A percentile compares a stretch with the other conserved stretches of the same genome.
phyloP scores from a whole-genome alignment of 2,888 invertebrate genomes.

The Lasioglossum villosulum region DNA sequence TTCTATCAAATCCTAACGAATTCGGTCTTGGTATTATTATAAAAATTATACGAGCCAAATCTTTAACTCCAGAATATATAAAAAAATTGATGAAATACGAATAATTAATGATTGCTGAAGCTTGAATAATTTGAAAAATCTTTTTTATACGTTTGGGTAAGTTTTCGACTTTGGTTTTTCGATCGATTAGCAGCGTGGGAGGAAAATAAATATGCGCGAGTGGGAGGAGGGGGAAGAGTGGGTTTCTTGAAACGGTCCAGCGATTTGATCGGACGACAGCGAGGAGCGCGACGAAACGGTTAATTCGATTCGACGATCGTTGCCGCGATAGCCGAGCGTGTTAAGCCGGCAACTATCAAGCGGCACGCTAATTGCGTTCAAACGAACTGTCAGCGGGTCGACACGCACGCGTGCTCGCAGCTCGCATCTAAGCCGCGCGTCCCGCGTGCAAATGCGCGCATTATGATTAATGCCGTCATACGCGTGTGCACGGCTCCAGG shows the following conservation, averaged over 20 bases:
- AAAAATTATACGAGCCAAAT: too few relatives aligned
- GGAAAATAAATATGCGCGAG: not conserved
- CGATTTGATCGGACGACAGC: constrained; percentile 20
- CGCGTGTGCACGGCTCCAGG: constrained; percentile 56
- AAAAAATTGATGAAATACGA: too few relatives aligned
- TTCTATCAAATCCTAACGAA: not conserved
- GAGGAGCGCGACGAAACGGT: constrained; percentile 65
- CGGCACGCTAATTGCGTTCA: constrained; percentile 82
- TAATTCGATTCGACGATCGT: constrained; percentile 76
- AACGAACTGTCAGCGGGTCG: constrained; percentile 82
- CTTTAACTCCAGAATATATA: too few relatives aligned
- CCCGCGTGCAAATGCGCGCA: constrained; percentile 66
- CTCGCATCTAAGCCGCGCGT: constrained; percentile 21
- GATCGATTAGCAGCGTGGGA: not conserved
- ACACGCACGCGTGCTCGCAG: constrained; percentile 74
- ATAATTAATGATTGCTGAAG: too few relatives aligned
- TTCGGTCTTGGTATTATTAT: not conserved
- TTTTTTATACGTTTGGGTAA: not conserved
- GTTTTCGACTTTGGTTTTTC: not conserved
- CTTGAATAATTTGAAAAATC: not conserved
- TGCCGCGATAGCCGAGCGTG: constrained; percentile 70
- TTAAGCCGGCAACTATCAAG: constrained; percentile 75
- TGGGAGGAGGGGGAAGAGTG: not conserved
- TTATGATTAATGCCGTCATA: constrained; percentile 79
- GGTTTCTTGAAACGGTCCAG: constrained; percentile 23